Base-by-base conservation (phyloP, 2,113 vertebrate species). In the Gobiocypris rarus region DNA sequence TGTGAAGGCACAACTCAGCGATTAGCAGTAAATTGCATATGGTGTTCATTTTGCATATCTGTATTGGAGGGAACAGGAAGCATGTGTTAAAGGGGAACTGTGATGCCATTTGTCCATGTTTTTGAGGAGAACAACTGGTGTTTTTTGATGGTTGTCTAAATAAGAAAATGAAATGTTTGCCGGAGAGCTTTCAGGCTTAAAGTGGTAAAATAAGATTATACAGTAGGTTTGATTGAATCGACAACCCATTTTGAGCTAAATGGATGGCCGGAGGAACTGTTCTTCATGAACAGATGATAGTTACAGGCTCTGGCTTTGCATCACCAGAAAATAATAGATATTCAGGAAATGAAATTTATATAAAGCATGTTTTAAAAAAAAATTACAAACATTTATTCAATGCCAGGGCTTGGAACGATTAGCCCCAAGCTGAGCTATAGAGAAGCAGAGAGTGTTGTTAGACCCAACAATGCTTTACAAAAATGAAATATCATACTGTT, bases 91-190 rank as follows among this genome's bases (percentile, higher is more conserved):
- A 80, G 56, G 45, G n/a, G 24, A 52, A 19, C 43, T n/a, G 38
- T 31, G n/a, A 26, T 48, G 15, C 15, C n/a, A 26, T 48, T 45
- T 43, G 17, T 41, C 31, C n/a, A 2, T 41, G 22, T n/a, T 43
- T 74, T 56, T 41, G 6, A 43, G 28, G 6, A 43, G 28, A 69
- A 9, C 41, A 50, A 48, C 17, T 28, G 71, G 22, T 85, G n/a
- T 77, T 71, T 43, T 43, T 67, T 69, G 41, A 28, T 17, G 10
- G 48, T 24, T 7, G 14, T 28, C 67, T 43, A 77, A 28, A 70
- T 48, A n/a, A 70, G 54, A 34, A 26, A 86, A 48, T 71, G 5
- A 67, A 84, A 59, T 58, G 38, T 80, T 85, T 80, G 76, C 70
- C 41, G 38, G 2, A 26, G 70, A 74, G 24, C 65, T 78, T 84